These are phyloP conservation scores for Urocyon cinereoargenteus DNA, from an alignment of 2,797 vertebrate species.

Conservation along the genomic window DNA sequence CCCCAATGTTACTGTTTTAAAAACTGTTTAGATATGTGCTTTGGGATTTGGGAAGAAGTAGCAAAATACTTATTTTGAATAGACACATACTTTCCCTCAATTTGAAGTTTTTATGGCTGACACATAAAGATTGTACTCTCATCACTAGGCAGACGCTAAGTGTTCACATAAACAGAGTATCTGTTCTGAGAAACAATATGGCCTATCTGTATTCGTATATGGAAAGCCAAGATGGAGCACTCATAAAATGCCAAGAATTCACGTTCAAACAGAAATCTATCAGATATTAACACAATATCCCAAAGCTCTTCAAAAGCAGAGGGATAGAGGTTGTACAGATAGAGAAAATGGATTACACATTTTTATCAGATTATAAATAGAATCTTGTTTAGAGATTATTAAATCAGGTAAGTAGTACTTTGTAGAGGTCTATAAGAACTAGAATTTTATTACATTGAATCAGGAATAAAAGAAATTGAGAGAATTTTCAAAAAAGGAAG, in stretches of 20 bases:
- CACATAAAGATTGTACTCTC: conserved; percentile 63
- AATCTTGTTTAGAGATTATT: conserved; percentile 57
- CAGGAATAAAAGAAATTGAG: conserved; percentile 16
- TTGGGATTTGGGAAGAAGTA: conserved; percentile 31
- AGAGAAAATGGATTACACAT: not conserved
- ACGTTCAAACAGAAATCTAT: conserved; percentile 33
- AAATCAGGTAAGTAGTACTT: not conserved
- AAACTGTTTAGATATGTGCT: conserved; percentile 11
- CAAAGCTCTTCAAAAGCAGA: conserved; percentile 55
- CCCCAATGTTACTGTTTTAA: not conserved
- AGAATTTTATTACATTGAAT: not conserved
- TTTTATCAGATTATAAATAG: conserved; percentile 66
- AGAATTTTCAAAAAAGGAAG: conserved; percentile 8
- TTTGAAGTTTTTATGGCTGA: conserved; percentile 69
- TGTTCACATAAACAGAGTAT: conserved; percentile 65
- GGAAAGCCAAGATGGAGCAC: conserved; percentile 43
- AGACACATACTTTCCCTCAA: conserved; percentile 51
- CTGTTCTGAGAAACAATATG: conserved; percentile 66
- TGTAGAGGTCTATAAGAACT: not conserved
- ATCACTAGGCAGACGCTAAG: conserved; percentile 74
- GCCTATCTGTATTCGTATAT: conserved; percentile 59
- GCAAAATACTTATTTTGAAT: conserved; percentile 59
- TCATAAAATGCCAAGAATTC: conserved; percentile 61
- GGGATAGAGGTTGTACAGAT: not conserved
- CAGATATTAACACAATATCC: conserved; percentile 29